These are phyloP conservation scores for Pomatostomus ruficeps DNA, from an alignment of 2,113 vertebrate genomes.

Conservation along the genomic window DNA sequence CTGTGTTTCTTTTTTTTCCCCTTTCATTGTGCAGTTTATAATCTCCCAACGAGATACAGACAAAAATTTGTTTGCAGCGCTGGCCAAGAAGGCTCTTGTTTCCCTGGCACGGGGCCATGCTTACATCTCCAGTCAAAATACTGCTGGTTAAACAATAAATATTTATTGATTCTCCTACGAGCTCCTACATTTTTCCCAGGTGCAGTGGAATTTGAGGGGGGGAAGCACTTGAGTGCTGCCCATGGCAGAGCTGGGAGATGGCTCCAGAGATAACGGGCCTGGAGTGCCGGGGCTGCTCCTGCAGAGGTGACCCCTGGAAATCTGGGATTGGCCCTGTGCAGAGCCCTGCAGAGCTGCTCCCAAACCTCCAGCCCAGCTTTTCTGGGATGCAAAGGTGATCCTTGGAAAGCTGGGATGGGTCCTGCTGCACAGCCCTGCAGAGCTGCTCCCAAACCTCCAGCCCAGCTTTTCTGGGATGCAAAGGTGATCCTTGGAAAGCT, in stretches of 20 bases:
- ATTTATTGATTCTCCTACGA: constrained; percentile 69
- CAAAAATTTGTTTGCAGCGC: constrained; percentile 1
- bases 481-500: not conserved
- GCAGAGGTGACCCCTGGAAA: not conserved
- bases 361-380: not conserved
- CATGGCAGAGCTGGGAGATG: not conserved
- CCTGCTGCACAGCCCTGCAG: not conserved
- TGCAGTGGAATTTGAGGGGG: constrained; percentile 18
- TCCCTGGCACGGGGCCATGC: constrained; percentile 51
- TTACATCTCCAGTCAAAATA: constrained; percentile 67
- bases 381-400: not conserved
- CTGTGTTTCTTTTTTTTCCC: not conserved
- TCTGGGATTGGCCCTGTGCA: not conserved
- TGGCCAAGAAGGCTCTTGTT: constrained; percentile 45
- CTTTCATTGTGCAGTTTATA: constrained; percentile 27
- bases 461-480: too few relatives aligned
- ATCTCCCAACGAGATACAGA: constrained; percentile 42
- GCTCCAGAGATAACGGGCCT: not conserved
- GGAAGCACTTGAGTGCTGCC: not conserved
- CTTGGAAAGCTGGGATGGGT: not conserved
- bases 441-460: too few relatives aligned
- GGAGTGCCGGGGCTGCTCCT: not conserved
- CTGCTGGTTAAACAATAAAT: constrained; percentile 66
- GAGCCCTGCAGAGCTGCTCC: not conserved
- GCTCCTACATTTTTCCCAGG: constrained; percentile 60